A percentile compares a stretch with the other conserved stretches of the same genome.
Evolutionary conservation across 2,797 vertebrate genomes (phyloP).

Genomic region (Phalloptychus januarius): DNA sequence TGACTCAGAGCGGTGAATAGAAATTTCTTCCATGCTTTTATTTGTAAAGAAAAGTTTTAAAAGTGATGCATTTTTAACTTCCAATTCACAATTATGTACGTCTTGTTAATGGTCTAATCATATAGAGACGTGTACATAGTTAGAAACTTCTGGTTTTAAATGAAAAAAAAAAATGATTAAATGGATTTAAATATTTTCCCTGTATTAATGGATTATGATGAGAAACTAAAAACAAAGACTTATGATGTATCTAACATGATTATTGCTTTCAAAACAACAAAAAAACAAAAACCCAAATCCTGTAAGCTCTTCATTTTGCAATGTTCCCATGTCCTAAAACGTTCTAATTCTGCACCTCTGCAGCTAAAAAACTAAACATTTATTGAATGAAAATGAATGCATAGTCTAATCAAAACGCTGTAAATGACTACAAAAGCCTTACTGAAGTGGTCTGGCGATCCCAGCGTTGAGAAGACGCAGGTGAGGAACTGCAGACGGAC

Average conservation of each 20-base stretch:
- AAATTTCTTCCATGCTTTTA: not conserved
- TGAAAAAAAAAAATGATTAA: not conserved
- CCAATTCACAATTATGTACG: no score
- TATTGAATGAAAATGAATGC: not conserved
- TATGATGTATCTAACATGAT: not conserved
- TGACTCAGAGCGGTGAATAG: not conserved
- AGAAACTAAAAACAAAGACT: not conserved
- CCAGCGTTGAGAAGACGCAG: constrained; percentile 97
- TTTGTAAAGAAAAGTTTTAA: not conserved
- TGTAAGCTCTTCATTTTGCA: not conserved
- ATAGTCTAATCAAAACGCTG: not conserved
- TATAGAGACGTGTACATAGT: not conserved
- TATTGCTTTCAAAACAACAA: not conserved
- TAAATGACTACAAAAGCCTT: constrained; percentile 67
- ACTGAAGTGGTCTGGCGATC: constrained; percentile 99
- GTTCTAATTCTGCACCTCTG: not conserved
- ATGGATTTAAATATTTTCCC: not conserved
- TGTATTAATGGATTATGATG: not conserved
- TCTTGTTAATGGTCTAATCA: not conserved
- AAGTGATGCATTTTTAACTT: no score
- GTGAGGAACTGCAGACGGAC: constrained; percentile 98
- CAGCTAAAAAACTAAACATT: not conserved
- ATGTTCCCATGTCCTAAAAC: not conserved
- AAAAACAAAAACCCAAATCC: not conserved
- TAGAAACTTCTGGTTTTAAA: not conserved